Evolutionary conservation across 53 echinoderm and acorn worm genomes (phyloP).

Genomic region (Apostichopus leukothele): DNA sequence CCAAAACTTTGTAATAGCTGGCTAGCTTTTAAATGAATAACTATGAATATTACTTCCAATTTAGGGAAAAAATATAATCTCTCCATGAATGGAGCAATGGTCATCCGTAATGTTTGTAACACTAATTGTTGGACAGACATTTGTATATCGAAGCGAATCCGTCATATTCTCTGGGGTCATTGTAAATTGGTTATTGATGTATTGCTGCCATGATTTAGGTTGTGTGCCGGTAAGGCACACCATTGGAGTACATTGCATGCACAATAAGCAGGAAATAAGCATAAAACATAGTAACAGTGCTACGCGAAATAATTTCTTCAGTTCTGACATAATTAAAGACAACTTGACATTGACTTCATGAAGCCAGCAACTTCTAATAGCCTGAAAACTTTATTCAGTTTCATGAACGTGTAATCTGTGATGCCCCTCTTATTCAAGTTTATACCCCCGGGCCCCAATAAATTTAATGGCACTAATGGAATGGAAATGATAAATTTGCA

Average conservation of each 20-base stretch:
- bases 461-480: neutral
- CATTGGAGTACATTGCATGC: slow-evolving; percentile 22
- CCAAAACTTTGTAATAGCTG: slow-evolving; percentile 17
- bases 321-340: slow-evolving; percentile 8
- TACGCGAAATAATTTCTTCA: slow-evolving; percentile 8
- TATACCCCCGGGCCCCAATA: neutral
- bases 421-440: neutral
- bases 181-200: slow-evolving; percentile 36
- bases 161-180: slow-evolving; percentile 26
- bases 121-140: slow-evolving; percentile 39
- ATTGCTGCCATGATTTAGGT: slow-evolving; percentile 14
- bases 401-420: too few relatives aligned
- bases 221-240: neutral
- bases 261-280: slow-evolving; percentile 30
- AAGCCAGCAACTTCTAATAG: slow-evolving; percentile 18
- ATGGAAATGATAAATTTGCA: slow-evolving; percentile 3
- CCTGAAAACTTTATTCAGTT: neutral
- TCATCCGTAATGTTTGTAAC: slow-evolving; percentile 30
- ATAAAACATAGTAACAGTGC: slow-evolving; percentile 20
- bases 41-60: slow-evolving; percentile 4
- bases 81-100: slow-evolving; percentile 7
- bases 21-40: slow-evolving; percentile 23
- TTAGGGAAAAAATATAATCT: neutral
- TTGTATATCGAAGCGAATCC: slow-evolving; percentile 26
- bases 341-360: slow-evolving; percentile 7